Percentiles rank a stretch among this genome's conserved stretches.
Conservation (phyloP, 1,140 invertebrate genomes). For the Zaprionus africanus region DNA sequence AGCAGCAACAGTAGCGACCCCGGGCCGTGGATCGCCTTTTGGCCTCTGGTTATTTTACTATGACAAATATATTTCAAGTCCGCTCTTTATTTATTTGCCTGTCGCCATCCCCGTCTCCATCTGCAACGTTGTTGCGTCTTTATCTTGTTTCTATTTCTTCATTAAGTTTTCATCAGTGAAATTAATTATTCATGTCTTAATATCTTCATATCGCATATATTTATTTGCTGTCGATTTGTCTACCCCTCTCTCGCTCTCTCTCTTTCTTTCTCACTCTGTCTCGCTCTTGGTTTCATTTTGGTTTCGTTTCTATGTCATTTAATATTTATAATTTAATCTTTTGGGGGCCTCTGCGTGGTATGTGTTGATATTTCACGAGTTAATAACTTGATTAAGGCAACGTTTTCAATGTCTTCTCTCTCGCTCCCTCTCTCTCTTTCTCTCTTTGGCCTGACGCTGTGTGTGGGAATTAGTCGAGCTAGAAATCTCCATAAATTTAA, state of each 20-base stretch:
- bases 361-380: conserved; percentile 82
- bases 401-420: conserved; percentile 44
- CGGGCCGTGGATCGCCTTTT: conserved; percentile 1
- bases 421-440: not conserved
- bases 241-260: not conserved
- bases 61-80: conserved; percentile 80
- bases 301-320: conserved; percentile 71
- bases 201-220: conserved; percentile 77
- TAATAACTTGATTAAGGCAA: conserved; percentile 80
- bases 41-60: conserved; percentile 74
- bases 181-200: conserved; percentile 83
- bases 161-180: conserved; percentile 82
- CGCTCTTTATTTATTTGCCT: conserved; percentile 51
- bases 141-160: conserved; percentile 72
- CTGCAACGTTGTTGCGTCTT: not conserved
- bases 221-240: conserved; percentile 62
- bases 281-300: conserved; percentile 24
- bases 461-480: conserved; percentile 67
- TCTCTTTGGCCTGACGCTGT: conserved; percentile 39
- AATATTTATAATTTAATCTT: conserved; percentile 80
- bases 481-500: conserved; percentile 73
- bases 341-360: conserved; percentile 34
- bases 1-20: conserved; percentile 3
- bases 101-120: not conserved
- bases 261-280: not conserved